Evolutionary conservation across 2,888 invertebrate genomes (phyloP).

Genomic region (Loripinus fragilis): DNA sequence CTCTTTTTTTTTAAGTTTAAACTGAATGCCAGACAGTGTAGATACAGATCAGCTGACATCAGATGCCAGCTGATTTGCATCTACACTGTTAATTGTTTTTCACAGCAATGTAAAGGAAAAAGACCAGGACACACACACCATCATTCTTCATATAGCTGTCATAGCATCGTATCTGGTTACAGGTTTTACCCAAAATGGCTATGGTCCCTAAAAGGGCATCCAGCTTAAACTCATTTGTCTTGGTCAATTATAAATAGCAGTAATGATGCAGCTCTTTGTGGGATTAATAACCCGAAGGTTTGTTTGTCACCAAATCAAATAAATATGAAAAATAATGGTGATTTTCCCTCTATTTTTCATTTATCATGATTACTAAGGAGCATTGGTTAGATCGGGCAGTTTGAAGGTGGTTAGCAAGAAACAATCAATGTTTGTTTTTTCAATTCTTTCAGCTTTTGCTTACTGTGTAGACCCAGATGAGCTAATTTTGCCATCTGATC

Average conservation of each 20-base stretch:
- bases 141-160: constrained; percentile 10
- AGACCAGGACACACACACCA: not conserved
- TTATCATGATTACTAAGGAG: constrained; percentile 41
- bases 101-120: not conserved
- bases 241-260: constrained; percentile 2
- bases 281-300: constrained; percentile 9
- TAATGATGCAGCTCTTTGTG: not conserved
- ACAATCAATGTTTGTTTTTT: not conserved
- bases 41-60: too few species aligned
- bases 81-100: too few species aligned
- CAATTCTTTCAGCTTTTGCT: too few species aligned
- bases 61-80: too few species aligned
- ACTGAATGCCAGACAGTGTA: too few species aligned
- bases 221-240: not conserved
- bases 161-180: not conserved
- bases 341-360: constrained; percentile 40
- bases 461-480: too few species aligned
- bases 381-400: not conserved
- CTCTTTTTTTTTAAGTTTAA: too few species aligned
- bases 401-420: not conserved
- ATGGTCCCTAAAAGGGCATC: constrained; percentile 4
- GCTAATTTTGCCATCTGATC: too few species aligned
- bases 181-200: not conserved
- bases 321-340: constrained; percentile 47
- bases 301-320: constrained; percentile 38